A percentile compares a stretch with the other conserved stretches of the same genome.
Conservation (phyloP, 2,113 vertebrate genomes). For the Zapus hudsonius region DNA sequence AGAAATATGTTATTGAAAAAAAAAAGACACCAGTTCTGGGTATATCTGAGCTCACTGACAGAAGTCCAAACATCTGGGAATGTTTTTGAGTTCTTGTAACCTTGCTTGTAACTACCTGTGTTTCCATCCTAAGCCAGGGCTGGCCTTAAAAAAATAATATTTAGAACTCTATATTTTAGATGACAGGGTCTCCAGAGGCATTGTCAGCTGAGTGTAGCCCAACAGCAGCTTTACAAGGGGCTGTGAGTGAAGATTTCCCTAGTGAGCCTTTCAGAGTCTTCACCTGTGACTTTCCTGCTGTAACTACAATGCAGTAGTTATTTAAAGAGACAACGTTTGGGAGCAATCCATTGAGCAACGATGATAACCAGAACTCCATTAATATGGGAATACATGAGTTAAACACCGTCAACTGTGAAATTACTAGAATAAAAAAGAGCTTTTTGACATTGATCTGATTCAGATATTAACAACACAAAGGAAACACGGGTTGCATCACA, state of each 20-base stretch:
- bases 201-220: not conserved
- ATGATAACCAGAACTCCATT: not conserved
- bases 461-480: not conserved
- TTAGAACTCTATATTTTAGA: not conserved
- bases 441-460: not conserved
- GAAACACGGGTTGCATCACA: not conserved
- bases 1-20: too few relatives aligned
- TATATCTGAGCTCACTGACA: not conserved
- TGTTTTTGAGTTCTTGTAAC: not conserved
- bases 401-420: not conserved
- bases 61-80: not conserved
- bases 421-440: not conserved
- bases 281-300: not conserved
- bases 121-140: not conserved
- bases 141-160: not conserved
- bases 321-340: not conserved
- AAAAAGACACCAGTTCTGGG: too few relatives aligned
- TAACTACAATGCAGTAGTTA: not conserved
- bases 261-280: not conserved
- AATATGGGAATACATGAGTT: not conserved
- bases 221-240: rapidly evolving
- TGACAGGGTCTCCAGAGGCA: too few relatives aligned
- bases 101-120: not conserved
- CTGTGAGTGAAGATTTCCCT: not conserved
- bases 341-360: not conserved